Evolutionary conservation across 2,888 invertebrate species (phyloP), one percentile per base, ranked within the genome.

Genomic region (Lacanobia wlatinum): DNA sequence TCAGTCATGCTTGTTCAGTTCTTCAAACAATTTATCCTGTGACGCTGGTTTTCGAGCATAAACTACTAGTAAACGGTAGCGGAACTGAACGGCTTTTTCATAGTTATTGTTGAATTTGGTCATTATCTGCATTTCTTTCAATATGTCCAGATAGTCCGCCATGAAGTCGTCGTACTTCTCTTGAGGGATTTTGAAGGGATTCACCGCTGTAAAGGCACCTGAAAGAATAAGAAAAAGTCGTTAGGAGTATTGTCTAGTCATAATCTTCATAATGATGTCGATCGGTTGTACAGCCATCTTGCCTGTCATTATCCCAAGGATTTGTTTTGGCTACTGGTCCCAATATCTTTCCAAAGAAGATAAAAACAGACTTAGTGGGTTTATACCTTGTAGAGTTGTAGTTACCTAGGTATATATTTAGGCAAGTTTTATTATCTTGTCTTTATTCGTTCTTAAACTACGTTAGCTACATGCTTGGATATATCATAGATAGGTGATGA

Each of bases 191-290:
- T 90, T 85, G 73, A 91, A 91, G 0, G 91, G 91, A 72, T 88
- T 90, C 9, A 91, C 85, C 0, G 98, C 98, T 73, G 95, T 94
- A 0, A 97, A 94, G 55, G 97, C 97, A 86, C 97, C 97, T 97
- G 91, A 58, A 95, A 95, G 82, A 63, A 8, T 18, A 73, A 58
- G 4, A 61, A 18, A 40, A 43, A 43, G 0, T 34, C 34, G 34
- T 34, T 34, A 34, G 34, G 6, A 34, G 2, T 3, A 34, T 34
- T 34, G 2, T 34, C 4, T 34, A 34, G 34, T 34, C 5, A 28
- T 28, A 28, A 28, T 28, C n/a, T n/a, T n/a, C n/a, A n/a, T n/a
- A n/a, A 34, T 34, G 10, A 8, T 16, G 16, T 14, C 9, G 18
- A 21, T 50, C n/a, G 10, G 10, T 34, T 56, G 14, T 28, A 8